These are phyloP conservation scores for Lagodon rhomboides DNA, from an alignment of 2,797 vertebrate genomes.

Conservation along the genomic window DNA sequence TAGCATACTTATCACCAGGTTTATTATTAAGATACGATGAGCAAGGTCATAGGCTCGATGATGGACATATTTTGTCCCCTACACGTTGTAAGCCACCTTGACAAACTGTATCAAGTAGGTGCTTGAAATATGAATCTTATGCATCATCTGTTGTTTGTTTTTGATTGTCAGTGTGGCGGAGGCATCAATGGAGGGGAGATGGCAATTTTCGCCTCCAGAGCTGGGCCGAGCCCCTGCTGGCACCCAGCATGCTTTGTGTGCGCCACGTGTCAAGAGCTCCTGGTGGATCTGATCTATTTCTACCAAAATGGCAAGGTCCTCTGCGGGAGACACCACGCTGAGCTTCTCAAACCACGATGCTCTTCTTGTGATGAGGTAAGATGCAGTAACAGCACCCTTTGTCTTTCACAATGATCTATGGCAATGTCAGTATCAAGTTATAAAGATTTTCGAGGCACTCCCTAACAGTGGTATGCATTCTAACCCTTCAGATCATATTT, in stretches of 20 bases:
- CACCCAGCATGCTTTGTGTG: slow-evolving; percentile 96
- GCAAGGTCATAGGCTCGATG: background rate
- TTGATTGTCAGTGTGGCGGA: slow-evolving; percentile 78
- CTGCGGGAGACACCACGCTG: slow-evolving; percentile 96
- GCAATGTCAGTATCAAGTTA: background rate
- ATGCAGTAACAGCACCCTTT: background rate
- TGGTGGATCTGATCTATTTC: slow-evolving; percentile 99
- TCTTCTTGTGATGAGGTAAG: slow-evolving; percentile 91
- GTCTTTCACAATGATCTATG: background rate
- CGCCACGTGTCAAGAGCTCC: slow-evolving; percentile 92
- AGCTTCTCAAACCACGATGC: slow-evolving; percentile 96
- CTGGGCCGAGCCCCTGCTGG: slow-evolving; percentile 93
- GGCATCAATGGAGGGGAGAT: slow-evolving; percentile 93
- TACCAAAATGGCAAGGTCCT: slow-evolving; percentile 95
- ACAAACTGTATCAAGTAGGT: slow-evolving; percentile 12
- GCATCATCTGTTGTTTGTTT: slow-evolving; percentile 48
- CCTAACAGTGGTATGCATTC: slow-evolving; percentile 16
- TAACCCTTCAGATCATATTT: slow-evolving; percentile 91
- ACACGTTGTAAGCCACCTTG: background rate
- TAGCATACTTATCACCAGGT: slow-evolving; percentile 4
- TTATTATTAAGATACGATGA: background rate
- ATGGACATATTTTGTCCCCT: background rate
- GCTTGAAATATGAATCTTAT: slow-evolving; percentile 31
- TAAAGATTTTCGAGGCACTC: background rate
- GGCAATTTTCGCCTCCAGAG: slow-evolving; percentile 95